These are phyloP conservation scores for Brachyptera risi DNA, from an alignment of 2,888 invertebrate genomes.

Conservation along the genomic window DNA sequence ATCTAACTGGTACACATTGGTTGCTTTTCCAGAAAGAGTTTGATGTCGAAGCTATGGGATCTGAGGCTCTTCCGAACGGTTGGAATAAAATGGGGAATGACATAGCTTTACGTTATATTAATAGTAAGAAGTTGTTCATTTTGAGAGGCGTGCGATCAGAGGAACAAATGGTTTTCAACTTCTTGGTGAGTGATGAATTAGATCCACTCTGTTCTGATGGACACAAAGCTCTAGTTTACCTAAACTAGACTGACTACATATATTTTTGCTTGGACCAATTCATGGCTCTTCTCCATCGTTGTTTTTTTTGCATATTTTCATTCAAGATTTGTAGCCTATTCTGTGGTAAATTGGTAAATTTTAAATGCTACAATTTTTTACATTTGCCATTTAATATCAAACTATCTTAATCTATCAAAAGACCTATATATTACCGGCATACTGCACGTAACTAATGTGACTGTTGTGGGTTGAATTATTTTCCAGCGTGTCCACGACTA, in stretches of 20 bases:
- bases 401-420: neutral
- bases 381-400: neutral
- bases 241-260: no score
- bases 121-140: constrained; percentile 61
- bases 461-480: constrained; percentile 36
- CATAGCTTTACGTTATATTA: constrained; percentile 69
- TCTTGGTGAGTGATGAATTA: constrained; percentile 51
- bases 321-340: neutral
- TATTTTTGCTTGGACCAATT: no score
- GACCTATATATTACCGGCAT: neutral
- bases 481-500: constrained; percentile 54
- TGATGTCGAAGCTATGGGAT: constrained; percentile 55
- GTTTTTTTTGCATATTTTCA: no score
- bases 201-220: neutral
- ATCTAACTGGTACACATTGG: no score
- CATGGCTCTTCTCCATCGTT: no score
- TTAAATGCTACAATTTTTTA: neutral
- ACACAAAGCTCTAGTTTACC: no score
- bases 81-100: constrained; percentile 65
- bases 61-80: constrained; percentile 67
- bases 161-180: constrained; percentile 59
- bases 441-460: neutral
- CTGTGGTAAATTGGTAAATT: neutral
- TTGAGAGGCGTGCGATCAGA: constrained; percentile 59
- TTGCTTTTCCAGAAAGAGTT: constrained; percentile 53